These are phyloP conservation scores for Hypothenemus hampei DNA, from an alignment of 1,140 invertebrate genomes.

Conservation along the genomic window DNA sequence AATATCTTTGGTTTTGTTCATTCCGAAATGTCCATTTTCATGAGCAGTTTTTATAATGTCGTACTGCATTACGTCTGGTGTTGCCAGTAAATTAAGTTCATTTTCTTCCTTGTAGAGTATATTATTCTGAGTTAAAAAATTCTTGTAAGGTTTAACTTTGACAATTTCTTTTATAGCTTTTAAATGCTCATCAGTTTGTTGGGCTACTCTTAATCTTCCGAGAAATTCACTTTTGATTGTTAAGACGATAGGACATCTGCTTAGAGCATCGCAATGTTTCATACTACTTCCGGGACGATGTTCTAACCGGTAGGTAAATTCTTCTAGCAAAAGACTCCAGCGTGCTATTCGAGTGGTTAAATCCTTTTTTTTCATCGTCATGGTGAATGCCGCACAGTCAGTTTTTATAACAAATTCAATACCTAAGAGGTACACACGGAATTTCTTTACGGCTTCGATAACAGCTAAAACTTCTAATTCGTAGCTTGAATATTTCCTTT, in stretches of 20 bases:
- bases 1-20: background rate
- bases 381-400: conserved; percentile 41
- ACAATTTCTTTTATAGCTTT: no score
- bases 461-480: conserved; percentile 51
- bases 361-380: conserved; percentile 12
- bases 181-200: no score
- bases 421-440: conserved; percentile 48
- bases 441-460: conserved; percentile 48
- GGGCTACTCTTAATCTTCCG: no score
- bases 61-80: background rate
- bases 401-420: conserved; percentile 47
- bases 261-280: no score
- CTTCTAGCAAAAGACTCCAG: conserved; percentile 1
- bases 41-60: background rate
- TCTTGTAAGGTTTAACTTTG: no score
- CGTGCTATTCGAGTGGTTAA: conserved; percentile 5
- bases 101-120: background rate
- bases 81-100: background rate
- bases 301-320: background rate
- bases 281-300: background rate
- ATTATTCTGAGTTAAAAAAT: no score
- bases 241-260: no score
- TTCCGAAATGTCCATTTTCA: background rate
- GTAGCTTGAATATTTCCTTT: background rate
- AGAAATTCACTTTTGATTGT: no score